These are phyloP conservation scores for Diadema setosum DNA, from an alignment of 35 echinoderm and acorn worm species.

Conservation along the genomic window DNA sequence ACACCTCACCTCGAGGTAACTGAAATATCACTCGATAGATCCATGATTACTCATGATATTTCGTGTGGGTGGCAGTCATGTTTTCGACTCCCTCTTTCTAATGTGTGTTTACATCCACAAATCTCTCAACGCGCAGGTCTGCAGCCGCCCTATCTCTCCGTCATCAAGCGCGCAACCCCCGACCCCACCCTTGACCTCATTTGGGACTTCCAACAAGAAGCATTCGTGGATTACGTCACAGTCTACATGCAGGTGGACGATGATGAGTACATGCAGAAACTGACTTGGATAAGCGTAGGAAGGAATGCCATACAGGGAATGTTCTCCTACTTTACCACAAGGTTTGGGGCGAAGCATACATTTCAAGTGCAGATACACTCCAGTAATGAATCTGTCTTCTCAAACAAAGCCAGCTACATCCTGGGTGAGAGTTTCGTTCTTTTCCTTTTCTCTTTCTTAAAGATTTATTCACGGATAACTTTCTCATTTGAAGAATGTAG, in stretches of 20 bases:
- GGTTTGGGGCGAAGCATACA: neutral
- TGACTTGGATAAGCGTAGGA: neutral
- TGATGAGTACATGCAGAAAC: neutral
- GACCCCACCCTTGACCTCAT: neutral
- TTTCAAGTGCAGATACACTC: neutral
- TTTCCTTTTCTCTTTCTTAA: no score
- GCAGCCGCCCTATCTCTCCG: neutral
- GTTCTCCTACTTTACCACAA: neutral
- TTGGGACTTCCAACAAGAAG: neutral
- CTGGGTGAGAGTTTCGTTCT: no score
- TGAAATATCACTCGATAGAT: no score
- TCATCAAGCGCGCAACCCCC: neutral
- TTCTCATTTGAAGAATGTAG: no score
- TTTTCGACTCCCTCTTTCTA: neutral
- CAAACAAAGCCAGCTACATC: no score
- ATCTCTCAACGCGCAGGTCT: neutral
- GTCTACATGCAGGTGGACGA: neutral
- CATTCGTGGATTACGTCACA: neutral
- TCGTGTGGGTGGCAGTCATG: no score
- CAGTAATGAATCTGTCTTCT: neutral
- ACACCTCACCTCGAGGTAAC: no score
- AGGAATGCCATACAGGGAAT: neutral
- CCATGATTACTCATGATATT: no score
- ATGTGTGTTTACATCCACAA: no score
- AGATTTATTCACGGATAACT: no score